A percentile compares a stretch with the other conserved stretches of the same genome.
These are phyloP conservation scores for Microctonus brassicae DNA, from an alignment of 2,888 invertebrate genomes.

Conservation along the genomic window DNA sequence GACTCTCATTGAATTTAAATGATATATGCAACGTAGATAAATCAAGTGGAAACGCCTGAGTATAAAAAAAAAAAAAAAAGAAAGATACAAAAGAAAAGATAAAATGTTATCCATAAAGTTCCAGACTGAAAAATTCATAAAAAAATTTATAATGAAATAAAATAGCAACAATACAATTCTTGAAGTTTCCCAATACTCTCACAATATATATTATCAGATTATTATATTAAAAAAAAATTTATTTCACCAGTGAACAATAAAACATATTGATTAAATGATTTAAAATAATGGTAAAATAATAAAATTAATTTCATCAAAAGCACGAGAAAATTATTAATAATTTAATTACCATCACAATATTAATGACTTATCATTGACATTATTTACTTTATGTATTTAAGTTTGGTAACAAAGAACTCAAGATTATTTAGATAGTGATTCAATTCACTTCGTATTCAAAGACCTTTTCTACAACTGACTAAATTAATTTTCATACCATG, in stretches of 20 bases:
- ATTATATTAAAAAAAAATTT: background rate
- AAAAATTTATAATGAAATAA: background rate
- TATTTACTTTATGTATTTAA: background rate
- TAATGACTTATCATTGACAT: background rate
- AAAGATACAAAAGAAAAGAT: background rate
- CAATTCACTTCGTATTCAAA: background rate
- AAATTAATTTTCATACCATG: conserved; percentile 24
- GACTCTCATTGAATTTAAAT: background rate
- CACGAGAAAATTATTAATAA: background rate
- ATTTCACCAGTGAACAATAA: background rate
- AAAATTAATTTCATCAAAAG: background rate
- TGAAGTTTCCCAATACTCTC: background rate
- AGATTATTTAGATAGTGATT: background rate
- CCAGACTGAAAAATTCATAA: background rate
- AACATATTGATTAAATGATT: background rate
- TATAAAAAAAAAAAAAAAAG: background rate
- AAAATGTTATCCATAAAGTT: background rate
- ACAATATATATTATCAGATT: background rate
- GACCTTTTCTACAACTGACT: background rate
- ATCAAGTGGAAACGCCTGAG: background rate
- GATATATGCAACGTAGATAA: background rate
- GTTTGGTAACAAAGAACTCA: too few species aligned
- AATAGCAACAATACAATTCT: background rate
- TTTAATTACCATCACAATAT: background rate
- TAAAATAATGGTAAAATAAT: background rate